These are phyloP conservation scores for Halichoerus grypus DNA, from an alignment of 2,113 vertebrate genomes.

Conservation along the genomic window DNA sequence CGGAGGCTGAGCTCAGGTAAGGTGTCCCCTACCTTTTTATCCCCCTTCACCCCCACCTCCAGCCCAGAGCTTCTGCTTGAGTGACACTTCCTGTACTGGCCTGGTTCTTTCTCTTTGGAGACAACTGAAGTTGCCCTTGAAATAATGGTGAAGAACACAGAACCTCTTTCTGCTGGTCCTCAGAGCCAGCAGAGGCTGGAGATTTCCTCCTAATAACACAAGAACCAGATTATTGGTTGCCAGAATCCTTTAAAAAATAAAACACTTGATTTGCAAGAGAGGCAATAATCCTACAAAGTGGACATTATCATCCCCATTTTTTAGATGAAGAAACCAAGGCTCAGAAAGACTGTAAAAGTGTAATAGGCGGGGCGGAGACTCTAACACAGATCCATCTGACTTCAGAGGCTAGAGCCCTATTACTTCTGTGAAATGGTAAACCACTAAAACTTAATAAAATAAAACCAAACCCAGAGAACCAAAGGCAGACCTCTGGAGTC, in stretches of 20 bases:
- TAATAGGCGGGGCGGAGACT: background rate
- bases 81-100: background rate
- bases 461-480: background rate
- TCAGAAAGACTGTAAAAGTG: background rate
- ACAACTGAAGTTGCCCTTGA: background rate
- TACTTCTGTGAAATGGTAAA: background rate
- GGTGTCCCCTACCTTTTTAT: background rate
- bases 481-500: background rate
- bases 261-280: background rate
- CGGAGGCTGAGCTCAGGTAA: background rate
- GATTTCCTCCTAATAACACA: background rate
- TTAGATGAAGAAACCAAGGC: background rate
- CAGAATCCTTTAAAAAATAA: constrained; percentile 11
- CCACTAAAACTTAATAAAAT: background rate
- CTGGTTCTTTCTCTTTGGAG: background rate
- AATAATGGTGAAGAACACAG: background rate
- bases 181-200: background rate
- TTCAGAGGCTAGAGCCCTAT: background rate
- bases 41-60: background rate
- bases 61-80: background rate
- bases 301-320: background rate
- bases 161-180: constrained; percentile 17
- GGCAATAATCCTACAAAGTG: background rate
- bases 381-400: background rate
- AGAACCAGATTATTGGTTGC: background rate